A percentile compares a stretch with the other conserved stretches of the same genome.
Conservation (phyloP, 2,113 vertebrate genomes). For the Seriola rivoliana region DNA sequence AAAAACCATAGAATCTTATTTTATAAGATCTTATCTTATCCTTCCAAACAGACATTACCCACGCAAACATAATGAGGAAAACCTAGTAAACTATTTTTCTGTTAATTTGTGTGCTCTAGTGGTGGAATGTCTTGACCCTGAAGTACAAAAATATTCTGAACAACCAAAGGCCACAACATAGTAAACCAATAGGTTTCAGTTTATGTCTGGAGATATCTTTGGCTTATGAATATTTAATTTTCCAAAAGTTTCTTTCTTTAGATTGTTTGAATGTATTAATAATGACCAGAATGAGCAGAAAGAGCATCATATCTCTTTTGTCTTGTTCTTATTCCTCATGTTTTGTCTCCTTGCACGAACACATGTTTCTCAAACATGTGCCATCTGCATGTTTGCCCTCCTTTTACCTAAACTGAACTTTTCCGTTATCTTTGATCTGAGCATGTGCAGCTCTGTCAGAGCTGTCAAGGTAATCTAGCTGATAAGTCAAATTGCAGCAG, state of each 20-base stretch:
- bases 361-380: slow-evolving; percentile 34
- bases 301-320: not conserved
- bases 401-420: slow-evolving; percentile 25
- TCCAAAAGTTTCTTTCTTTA: not conserved
- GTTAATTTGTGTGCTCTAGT: slow-evolving; percentile 19
- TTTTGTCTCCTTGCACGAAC: slow-evolving; percentile 2
- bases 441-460: slow-evolving; percentile 42
- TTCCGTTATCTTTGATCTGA: slow-evolving; percentile 57
- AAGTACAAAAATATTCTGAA: not conserved
- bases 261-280: not conserved
- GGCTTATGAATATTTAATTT: slow-evolving; percentile 14
- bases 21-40: not conserved
- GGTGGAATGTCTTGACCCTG: slow-evolving; percentile 4
- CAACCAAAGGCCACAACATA: slow-evolving; percentile 25
- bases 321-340: not conserved
- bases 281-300: not conserved
- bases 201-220: not conserved
- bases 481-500: slow-evolving; percentile 65
- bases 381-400: slow-evolving; percentile 39
- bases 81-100: slow-evolving; percentile 3
- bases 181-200: not conserved
- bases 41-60: slow-evolving; percentile 9
- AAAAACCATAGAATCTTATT: slow-evolving; percentile 15
- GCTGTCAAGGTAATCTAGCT: slow-evolving; percentile 46
- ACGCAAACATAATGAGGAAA: slow-evolving; percentile 34